Evolutionary conservation across 2,888 invertebrate species (phyloP).

Genomic region (Empis livida): DNA sequence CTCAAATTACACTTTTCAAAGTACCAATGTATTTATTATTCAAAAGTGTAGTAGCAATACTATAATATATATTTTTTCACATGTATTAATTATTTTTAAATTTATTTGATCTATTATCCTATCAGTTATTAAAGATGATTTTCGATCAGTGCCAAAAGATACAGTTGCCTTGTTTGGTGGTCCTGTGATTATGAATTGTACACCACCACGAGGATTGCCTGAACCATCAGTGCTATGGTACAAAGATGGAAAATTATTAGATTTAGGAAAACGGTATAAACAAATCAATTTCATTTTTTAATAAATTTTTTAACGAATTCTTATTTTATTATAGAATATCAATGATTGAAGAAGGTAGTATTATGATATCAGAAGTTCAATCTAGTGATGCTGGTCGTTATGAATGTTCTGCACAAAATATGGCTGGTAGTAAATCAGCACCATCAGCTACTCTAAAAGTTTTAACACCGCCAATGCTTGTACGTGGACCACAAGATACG

Average conservation of each 20-base stretch:
- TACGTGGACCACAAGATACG: constrained; percentile 19
- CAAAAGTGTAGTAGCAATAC: no score
- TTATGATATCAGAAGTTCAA: constrained; percentile 20
- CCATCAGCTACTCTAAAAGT: constrained; percentile 18
- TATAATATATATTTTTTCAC: constrained; percentile 10
- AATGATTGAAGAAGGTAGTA: constrained; percentile 19
- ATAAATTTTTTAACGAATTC: background rate
- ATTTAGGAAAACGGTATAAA: constrained; percentile 19
- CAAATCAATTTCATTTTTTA: no score
- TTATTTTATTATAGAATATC: constrained; percentile 14
- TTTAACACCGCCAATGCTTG: constrained; percentile 18
- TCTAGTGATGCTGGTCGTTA: constrained; percentile 19
- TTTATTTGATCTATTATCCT: background rate
- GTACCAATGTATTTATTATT: no score
- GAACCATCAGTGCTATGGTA: constrained; percentile 22
- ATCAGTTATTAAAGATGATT: constrained; percentile 19
- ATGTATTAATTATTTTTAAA: no score
- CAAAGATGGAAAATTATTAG: constrained; percentile 19
- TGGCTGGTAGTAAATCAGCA: constrained; percentile 20
- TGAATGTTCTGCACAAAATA: constrained; percentile 22
- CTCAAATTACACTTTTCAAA: no score
- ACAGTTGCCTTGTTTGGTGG: constrained; percentile 21
- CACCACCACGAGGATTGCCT: constrained; percentile 19
- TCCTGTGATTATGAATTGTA: constrained; percentile 19
- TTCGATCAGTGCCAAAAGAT: constrained; percentile 19